Percentiles rank a stretch among this genome's conserved stretches.
phyloP scores from a whole-genome alignment of 92 coral and sea anemone genomes.

The Plumapathes pennacea region DNA sequence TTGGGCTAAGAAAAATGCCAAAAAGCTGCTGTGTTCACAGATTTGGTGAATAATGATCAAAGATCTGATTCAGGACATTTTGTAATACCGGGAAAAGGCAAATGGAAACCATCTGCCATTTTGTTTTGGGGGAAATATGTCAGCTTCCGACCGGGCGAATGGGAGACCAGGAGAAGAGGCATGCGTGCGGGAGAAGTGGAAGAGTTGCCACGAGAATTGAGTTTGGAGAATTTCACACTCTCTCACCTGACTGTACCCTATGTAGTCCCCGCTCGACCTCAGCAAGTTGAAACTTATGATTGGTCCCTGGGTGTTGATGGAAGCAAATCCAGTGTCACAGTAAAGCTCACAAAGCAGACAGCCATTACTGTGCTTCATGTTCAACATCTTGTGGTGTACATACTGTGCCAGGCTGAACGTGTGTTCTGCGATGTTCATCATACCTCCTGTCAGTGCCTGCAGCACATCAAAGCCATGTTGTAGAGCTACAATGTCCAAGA shows the following conservation, averaged over 20 bases:
- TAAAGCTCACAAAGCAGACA: constrained; percentile 59
- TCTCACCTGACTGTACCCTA: constrained; percentile 94
- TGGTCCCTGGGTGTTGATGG: constrained; percentile 74
- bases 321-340: constrained; percentile 74
- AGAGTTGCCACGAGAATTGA: not conserved
- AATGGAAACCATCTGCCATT: too few relatives aligned
- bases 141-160: too few relatives aligned
- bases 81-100: too few relatives aligned
- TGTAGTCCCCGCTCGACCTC: constrained; percentile 76
- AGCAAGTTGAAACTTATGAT: constrained; percentile 79
- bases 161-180: too few relatives aligned
- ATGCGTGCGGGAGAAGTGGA: too few relatives aligned
- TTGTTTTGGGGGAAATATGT: too few relatives aligned
- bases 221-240: not conserved
- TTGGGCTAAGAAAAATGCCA: too few relatives aligned
- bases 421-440: constrained; percentile 61
- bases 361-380: constrained; percentile 73
- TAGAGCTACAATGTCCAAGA: constrained; percentile 80
- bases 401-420: constrained; percentile 79
- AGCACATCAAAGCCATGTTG: constrained; percentile 68
- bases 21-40: too few relatives aligned
- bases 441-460: constrained; percentile 59
- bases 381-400: constrained; percentile 63
- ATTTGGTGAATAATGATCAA: too few relatives aligned
- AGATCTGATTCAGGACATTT: too few relatives aligned